Conservation (phyloP, 2,797 vertebrate genomes). For the Lacerta agilis region DNA sequence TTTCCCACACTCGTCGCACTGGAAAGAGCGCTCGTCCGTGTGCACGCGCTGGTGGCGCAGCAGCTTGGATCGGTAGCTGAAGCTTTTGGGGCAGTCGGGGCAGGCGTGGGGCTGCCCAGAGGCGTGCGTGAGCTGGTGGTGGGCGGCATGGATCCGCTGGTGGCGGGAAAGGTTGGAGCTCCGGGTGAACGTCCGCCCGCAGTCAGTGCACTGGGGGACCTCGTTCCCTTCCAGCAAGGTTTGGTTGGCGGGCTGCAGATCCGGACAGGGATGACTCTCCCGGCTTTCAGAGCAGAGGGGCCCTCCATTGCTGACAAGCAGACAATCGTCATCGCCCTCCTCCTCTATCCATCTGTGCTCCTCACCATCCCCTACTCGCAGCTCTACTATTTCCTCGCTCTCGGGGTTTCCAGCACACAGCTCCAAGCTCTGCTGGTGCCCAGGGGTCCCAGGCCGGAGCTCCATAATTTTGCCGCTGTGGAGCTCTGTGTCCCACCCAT, state of each 20-base stretch:
- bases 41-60: background rate
- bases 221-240: background rate
- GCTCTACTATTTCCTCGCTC: background rate
- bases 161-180: background rate
- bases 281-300: background rate
- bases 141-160: background rate
- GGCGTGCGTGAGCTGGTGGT: background rate
- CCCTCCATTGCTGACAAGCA: background rate
- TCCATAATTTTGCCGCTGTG: background rate
- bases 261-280: too few species aligned
- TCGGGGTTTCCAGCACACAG: background rate
- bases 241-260: background rate
- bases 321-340: background rate
- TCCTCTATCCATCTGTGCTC: background rate
- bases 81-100: slow-evolving; percentile 4
- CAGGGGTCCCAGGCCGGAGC: background rate
- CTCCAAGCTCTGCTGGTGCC: background rate
- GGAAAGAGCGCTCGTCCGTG: background rate
- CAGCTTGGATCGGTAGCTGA: slow-evolving; percentile 17
- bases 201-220: background rate
- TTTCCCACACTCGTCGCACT: background rate
- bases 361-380: background rate
- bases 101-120: background rate
- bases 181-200: background rate
- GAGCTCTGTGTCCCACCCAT: too few species aligned